Evolutionary conservation across 1,140 invertebrate genomes (phyloP), one percentile per base, ranked within the genome.

Genomic region (Neodiprion pinetum): DNA sequence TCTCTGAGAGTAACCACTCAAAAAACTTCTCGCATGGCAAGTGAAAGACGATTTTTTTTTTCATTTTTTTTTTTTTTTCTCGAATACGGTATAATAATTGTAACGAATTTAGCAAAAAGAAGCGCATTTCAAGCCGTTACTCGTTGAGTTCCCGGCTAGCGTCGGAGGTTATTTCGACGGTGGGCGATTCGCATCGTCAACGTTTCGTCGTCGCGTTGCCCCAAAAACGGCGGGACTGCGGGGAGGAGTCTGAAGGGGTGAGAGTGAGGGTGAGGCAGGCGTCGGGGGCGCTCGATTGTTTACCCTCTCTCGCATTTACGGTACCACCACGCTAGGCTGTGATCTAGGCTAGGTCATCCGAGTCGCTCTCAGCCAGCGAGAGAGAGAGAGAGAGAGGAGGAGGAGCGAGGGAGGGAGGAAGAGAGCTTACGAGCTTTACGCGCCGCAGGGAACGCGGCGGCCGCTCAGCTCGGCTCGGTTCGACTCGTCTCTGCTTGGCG

Each of bases 271-370:
- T 21, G 28, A 3, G 53, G 53, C n/a, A 17, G 11, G 53, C 11
- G 9, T 40, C 28, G n/a, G 9, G 53, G 11, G n/a, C 53, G 53
- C 53, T 14, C 53, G 28, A 40, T 61, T 61, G 11, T 61, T 61
- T 17, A 4, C 53, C 53, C 11, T 61, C 53, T 61, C 53, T 17
- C 53, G 53, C 53, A 17, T 61, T 61, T 61, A 61, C n/a, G 53
- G 53, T 61, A 14, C 28, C 28, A 40, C 28, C 28, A 40, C 28
- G 28, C 28, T 40, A 40, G 11, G 53, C 8, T 61, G 4, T 61
- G 5, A 61, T 61, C 53, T 61, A 61, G 53, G 53, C 53, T 61
- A 61, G 53, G 53, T 61, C 53, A 61, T 61, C 53, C 53, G 53
- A 61, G 11, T 61, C 53, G 53, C 53, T 61, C 11, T 40, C 28